Conservation (phyloP, 2,113 vertebrate genomes). For the Siniperca chuatsi region DNA sequence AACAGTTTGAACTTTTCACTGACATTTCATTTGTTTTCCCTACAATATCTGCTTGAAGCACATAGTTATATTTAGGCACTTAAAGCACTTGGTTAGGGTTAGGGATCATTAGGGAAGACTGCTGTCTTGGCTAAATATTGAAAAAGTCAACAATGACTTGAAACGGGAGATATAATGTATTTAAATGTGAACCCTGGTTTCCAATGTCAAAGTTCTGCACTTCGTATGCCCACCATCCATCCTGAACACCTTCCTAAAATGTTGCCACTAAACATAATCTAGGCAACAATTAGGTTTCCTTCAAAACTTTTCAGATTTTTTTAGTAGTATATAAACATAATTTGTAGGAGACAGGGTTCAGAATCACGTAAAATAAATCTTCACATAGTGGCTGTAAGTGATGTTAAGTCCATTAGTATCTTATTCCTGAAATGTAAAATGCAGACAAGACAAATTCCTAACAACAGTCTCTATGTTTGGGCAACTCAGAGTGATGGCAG, state of each 20-base stretch:
- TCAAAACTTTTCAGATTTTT: no score
- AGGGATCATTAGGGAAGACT: neutral
- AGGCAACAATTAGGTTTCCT: neutral
- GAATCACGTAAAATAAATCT: neutral
- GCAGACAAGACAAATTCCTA: neutral
- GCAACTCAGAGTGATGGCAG: slow-evolving; percentile 90
- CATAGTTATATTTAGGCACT: neutral
- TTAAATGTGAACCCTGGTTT: no score
- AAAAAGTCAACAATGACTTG: no score
- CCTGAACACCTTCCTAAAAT: no score
- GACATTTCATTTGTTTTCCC: neutral
- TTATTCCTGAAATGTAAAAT: neutral
- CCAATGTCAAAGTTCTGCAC: no score
- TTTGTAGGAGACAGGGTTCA: neutral
- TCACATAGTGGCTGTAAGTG: neutral
- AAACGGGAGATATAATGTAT: neutral
- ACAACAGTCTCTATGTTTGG: neutral
- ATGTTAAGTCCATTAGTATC: neutral
- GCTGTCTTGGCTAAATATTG: neutral
- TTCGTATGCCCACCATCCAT: no score
- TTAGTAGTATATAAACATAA: neutral
- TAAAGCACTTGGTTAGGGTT: neutral
- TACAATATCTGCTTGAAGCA: neutral
- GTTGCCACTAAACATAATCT: neutral
- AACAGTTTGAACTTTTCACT: neutral